These are phyloP conservation scores for Metellina segmentata DNA, from an alignment of 2,888 invertebrate genomes.

Conservation along the genomic window DNA sequence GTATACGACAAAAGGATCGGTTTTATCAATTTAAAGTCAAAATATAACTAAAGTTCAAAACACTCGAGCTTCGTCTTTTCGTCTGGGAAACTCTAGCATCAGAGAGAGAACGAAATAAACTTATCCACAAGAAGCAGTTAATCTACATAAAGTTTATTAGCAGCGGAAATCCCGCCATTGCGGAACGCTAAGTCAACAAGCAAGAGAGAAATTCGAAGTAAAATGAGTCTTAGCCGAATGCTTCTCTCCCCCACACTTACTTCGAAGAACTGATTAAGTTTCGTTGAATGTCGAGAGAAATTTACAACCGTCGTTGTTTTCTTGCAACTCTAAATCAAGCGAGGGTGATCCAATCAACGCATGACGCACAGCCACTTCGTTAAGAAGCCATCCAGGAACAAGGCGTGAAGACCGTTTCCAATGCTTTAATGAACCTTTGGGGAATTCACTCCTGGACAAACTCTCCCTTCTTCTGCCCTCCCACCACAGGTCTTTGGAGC, in stretches of 20 bases:
- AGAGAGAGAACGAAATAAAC: background rate
- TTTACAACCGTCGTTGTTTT: slow-evolving; percentile 8
- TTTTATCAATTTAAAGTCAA: background rate
- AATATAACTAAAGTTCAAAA: background rate
- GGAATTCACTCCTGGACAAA: background rate
- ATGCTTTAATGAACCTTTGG: slow-evolving; percentile 31
- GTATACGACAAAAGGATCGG: background rate
- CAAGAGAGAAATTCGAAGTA: background rate
- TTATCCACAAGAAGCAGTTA: background rate
- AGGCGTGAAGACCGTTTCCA: background rate
- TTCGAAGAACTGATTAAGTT: slow-evolving; percentile 35
- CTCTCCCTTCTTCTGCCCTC: slow-evolving; percentile 15
- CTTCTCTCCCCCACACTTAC: background rate
- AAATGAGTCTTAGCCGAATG: background rate
- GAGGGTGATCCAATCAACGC: slow-evolving; percentile 18
- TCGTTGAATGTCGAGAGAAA: slow-evolving; percentile 33
- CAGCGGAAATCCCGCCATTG: slow-evolving; percentile 26
- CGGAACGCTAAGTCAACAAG: slow-evolving; percentile 5
- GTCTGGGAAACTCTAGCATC: background rate
- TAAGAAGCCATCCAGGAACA: slow-evolving; percentile 11
- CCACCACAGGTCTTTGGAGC: slow-evolving; percentile 24
- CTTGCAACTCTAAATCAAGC: slow-evolving; percentile 33
- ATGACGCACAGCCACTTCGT: slow-evolving; percentile 8
- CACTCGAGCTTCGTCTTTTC: background rate
- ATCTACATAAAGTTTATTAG: background rate